phyloP scores from a whole-genome alignment of 1,140 invertebrate genomes.

The Ectropis grisescens region DNA sequence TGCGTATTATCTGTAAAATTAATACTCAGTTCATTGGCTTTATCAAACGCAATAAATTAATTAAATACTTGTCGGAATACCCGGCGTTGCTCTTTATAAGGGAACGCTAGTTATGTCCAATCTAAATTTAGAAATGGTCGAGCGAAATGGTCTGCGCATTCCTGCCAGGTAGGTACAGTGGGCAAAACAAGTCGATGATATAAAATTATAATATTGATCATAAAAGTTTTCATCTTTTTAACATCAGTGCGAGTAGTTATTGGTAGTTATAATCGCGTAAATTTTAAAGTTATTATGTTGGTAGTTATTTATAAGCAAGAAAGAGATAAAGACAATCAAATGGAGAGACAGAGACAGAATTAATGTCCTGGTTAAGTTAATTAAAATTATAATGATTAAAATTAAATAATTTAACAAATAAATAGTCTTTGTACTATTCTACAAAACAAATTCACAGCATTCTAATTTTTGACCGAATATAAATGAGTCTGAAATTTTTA shows the following conservation, averaged over 20 bases:
- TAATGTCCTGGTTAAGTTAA: no score
- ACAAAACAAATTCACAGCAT: no score
- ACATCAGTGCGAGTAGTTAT: background rate
- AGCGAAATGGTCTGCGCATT: slow-evolving; percentile 20
- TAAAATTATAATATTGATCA: background rate
- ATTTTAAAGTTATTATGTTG: background rate
- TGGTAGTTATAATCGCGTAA: background rate
- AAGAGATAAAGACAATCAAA: no score
- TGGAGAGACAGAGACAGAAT: no score
- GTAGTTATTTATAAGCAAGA: slow-evolving; percentile 1
- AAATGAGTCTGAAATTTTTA: no score
- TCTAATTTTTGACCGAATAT: no score
- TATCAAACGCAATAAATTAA: no score
- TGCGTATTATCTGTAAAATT: no score
- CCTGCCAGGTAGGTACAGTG: slow-evolving; percentile 5
- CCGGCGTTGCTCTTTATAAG: slow-evolving; percentile 34
- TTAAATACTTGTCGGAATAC: slow-evolving; percentile 23
- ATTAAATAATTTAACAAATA: no score
- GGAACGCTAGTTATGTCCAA: slow-evolving; percentile 28
- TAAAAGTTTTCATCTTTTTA: background rate
- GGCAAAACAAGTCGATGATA: background rate
- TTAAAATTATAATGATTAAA: no score
- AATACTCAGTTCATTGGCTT: no score
- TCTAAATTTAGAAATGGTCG: slow-evolving; percentile 50
- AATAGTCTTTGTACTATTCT: no score